Conservation (phyloP, 23 tunicate species). For the Trididemnum nubilum region DNA sequence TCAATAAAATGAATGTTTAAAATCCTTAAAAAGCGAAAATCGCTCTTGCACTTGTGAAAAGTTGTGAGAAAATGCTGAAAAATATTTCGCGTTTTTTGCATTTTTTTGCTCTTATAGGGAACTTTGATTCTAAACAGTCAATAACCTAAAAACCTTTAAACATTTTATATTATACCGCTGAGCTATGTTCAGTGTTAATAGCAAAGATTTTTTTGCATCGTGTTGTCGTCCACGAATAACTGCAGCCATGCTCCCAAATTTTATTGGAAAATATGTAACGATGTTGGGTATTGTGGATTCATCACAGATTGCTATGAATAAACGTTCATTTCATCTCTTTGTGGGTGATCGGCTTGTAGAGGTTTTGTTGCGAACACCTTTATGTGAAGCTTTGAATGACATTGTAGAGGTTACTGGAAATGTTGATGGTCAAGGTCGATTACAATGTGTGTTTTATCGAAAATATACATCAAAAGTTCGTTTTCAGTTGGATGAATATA, state of each 20-base stretch:
- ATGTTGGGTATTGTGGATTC: conserved; percentile 54
- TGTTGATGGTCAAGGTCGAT: conserved; percentile 33
- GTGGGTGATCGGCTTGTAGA: conserved; percentile 24
- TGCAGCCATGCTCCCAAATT: conserved; percentile 49
- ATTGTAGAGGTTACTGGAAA: conserved; percentile 59
- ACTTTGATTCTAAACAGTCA: too few relatives aligned
- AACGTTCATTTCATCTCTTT: conserved; percentile 45
- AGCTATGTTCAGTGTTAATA: too few relatives aligned
- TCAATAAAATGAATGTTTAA: too few relatives aligned
- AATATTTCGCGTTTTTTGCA: too few relatives aligned
- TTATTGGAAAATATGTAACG: conserved; percentile 51
- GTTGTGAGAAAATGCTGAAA: too few relatives aligned
- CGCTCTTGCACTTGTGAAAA: too few relatives aligned
- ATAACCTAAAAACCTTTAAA: too few relatives aligned
- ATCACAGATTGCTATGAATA: conserved; percentile 39
- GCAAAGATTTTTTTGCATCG: too few relatives aligned
- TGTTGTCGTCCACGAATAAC: conserved; percentile 62
- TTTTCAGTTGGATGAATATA: conserved; percentile 36
- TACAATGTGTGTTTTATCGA: conserved; percentile 36
- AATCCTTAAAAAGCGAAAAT: too few relatives aligned
- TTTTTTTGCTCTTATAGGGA: too few relatives aligned
- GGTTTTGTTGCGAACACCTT: conserved; percentile 39
- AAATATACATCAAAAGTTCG: conserved; percentile 22
- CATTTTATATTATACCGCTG: too few relatives aligned
- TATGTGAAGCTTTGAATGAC: conserved; percentile 46